phyloP scores from a whole-genome alignment of 1,140 invertebrate genomes.

The Battus philenor region DNA sequence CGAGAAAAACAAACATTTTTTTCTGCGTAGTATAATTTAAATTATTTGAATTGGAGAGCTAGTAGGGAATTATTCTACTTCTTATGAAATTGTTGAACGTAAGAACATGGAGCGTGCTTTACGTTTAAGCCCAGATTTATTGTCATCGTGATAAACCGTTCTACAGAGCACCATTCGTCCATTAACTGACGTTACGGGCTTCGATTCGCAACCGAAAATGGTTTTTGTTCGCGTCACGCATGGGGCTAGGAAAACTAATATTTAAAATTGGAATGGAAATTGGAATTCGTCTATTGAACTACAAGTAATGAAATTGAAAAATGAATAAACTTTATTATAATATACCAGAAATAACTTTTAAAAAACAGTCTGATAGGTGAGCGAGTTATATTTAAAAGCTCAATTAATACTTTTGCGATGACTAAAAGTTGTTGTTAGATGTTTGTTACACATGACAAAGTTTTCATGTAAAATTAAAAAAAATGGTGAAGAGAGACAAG shows the following conservation, averaged over 20 bases:
- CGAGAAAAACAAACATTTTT: too few relatives aligned
- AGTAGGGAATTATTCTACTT: constrained; percentile 19
- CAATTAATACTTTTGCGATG: background rate
- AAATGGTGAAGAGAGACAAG: too few relatives aligned
- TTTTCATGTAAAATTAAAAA: background rate
- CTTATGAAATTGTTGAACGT: constrained; percentile 34
- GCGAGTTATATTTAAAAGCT: background rate
- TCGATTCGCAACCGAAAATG: constrained; percentile 38
- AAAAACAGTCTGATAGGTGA: background rate
- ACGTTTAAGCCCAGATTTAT: constrained; percentile 49
- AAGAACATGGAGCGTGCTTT: constrained; percentile 35
- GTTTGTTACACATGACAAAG: background rate
- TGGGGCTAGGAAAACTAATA: constrained; percentile 34
- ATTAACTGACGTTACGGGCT: constrained; percentile 44
- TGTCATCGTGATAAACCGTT: constrained; percentile 57
- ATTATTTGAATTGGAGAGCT: too few relatives aligned
- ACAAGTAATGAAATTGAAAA: background rate
- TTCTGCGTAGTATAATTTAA: too few relatives aligned
- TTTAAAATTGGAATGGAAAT: constrained; percentile 15
- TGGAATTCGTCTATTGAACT: constrained; percentile 10
- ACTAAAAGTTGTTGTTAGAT: background rate
- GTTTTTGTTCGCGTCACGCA: constrained; percentile 42
- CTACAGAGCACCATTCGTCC: constrained; percentile 48
- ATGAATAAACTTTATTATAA: background rate
- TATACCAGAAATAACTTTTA: background rate